phyloP scores from a whole-genome alignment of 1,140 invertebrate genomes.

The Acyrthosiphon pisum region DNA sequence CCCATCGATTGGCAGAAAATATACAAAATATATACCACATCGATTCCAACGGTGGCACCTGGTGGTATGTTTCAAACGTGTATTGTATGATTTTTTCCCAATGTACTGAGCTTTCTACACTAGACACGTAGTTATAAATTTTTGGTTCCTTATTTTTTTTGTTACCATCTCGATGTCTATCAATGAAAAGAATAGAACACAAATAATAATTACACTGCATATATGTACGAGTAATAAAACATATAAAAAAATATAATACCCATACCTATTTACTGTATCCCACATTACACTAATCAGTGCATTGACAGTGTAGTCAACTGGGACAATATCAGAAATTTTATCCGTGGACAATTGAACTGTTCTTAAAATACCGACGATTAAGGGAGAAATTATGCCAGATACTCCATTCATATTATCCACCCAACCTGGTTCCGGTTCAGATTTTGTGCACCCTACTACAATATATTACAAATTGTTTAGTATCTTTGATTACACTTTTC shows the following conservation, averaged over 20 bases:
- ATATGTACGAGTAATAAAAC: too few species aligned
- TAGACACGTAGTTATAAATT: slow-evolving; percentile 30
- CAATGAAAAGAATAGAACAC: background rate
- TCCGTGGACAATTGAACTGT: background rate
- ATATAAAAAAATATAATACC: background rate
- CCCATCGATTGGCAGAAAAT: background rate
- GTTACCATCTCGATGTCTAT: background rate
- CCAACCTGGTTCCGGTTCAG: slow-evolving; percentile 19
- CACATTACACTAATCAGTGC: background rate
- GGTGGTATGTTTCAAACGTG: background rate
- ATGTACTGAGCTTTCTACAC: background rate
- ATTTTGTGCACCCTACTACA: background rate
- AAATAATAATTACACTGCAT: background rate
- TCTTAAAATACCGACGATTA: background rate
- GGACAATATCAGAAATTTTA: slow-evolving; percentile 21
- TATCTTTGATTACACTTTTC: too few species aligned
- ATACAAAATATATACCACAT: slow-evolving; percentile 11
- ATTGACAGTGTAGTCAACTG: background rate
- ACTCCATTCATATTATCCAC: slow-evolving; percentile 8
- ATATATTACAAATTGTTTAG: too few species aligned
- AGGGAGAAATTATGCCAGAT: background rate
- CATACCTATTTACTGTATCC: slow-evolving; percentile 24
- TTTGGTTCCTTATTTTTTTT: background rate
- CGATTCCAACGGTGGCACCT: background rate
- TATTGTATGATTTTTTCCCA: background rate